Base-by-base conservation (phyloP, 2,113 vertebrate genomes). In the Siphamia tubifer region DNA sequence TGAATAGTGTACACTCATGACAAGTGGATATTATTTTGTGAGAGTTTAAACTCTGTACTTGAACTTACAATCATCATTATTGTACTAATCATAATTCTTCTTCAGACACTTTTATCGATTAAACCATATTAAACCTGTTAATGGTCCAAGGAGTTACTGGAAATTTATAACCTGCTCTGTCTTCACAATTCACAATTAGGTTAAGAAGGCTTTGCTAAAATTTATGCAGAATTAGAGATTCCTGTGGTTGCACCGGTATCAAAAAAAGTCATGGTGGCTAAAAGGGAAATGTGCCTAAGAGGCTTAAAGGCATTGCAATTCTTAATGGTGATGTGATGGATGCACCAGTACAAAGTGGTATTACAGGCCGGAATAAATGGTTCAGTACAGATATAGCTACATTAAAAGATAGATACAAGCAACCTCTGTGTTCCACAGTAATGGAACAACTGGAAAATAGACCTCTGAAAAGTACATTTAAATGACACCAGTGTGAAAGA, bases 261-360 rank as follows among this genome's bases (percentile, higher is more conserved):
- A 9, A 56, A 65, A n/a, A 67, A 67, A 74, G 34, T 15, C 55
- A 55, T 34, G 68, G 52, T 56, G 31, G 52, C 52, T 74, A 42
- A 71, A 79, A 74, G 44, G 40, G 55, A 75, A 66, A 71, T 16
- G 51, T 64, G 32, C 63, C 44, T 77, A 80, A 80, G 75, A 79
- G 66, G 81, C 78, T 84, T 83, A 83, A 69, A 83, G 83, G 70
- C 80, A 83, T 83, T 67, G 24, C 49, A 31, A 77, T 87, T 77
- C 69, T 82, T 66, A 77, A 79, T 80, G 76, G 68, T 77, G 62
- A 66, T 27, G 69, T 84, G 79, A 87, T 56, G 73, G 73, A 74
- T 74, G 72, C 21, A 44, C 24, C 48, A 20, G 53, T n/a, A 45
- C 23, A 68, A 56, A 55, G 57, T 65, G 56, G 68, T 20, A 15